Evolutionary conservation across 2,888 invertebrate genomes (phyloP).

Genomic region (Orthosia incerta): DNA sequence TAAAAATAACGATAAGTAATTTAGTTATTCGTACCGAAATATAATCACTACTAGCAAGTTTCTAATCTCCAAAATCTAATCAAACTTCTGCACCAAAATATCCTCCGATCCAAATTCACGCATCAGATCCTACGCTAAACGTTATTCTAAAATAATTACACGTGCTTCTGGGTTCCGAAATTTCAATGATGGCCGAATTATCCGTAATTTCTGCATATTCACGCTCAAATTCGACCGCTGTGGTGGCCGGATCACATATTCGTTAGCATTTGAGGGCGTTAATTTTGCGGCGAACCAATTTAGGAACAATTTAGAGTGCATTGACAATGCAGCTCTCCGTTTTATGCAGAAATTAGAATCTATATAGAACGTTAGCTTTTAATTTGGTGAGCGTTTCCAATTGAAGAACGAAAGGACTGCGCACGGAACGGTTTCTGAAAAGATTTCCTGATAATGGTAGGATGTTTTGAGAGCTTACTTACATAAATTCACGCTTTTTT

Average conservation of each 20-base stretch:
- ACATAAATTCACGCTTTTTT: too few species aligned
- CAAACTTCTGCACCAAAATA: neutral
- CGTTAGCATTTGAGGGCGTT: conserved; percentile 73
- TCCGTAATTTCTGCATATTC: conserved; percentile 59
- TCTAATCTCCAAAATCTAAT: neutral
- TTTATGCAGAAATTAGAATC: conserved; percentile 39
- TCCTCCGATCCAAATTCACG: conserved; percentile 4
- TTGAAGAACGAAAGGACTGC: neutral
- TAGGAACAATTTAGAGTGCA: conserved; percentile 68
- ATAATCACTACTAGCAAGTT: too few species aligned
- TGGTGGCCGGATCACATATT: conserved; percentile 67
- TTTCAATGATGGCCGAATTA: conserved; percentile 56
- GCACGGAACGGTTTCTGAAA: neutral
- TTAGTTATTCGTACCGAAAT: neutral
- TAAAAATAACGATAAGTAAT: too few species aligned
- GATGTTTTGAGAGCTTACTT: neutral
- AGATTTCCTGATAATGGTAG: neutral
- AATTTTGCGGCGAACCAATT: conserved; percentile 73
- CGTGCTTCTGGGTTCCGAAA: conserved; percentile 28
- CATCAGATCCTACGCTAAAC: conserved; percentile 5
- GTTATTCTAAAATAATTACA: conserved; percentile 53
- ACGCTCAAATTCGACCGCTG: conserved; percentile 58
- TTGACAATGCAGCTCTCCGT: conserved; percentile 48
- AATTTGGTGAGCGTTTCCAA: conserved; percentile 6
- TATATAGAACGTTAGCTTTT: conserved; percentile 33